Base-by-base conservation (phyloP, 1,140 invertebrate species). In the Trichoplusia ni region DNA sequence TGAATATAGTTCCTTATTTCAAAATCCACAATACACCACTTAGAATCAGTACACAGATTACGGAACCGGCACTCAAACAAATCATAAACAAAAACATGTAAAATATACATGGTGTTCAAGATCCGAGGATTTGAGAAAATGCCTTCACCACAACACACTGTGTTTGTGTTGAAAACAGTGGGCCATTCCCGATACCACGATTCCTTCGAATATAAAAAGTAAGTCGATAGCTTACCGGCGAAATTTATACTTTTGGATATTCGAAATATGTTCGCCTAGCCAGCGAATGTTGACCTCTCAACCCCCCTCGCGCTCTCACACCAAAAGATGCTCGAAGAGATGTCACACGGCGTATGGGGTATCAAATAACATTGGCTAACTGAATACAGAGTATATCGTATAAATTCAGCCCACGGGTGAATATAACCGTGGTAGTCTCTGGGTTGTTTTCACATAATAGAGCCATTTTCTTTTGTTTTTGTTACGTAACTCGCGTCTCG, bases 191-290 rank as follows among this genome's bases (percentile, higher is more conserved):
- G 33, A 68, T 75, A 81, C 77, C 75, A 73, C 83, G 85, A 84
- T 86, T 84, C 80, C 71, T 62, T 63, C 69, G 86, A 85, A 86
- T 90, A 90, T 90, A 90, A 90, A 89, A 89, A 89, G 81, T 89
- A 90, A 90, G 86, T 88, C 87, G 83, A 90, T 90, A 90, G 86
- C 87, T 90, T 89, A 89, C 84, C 78, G 77, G 66, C 61, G 68
- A 77, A 90, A 90, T 90, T 90, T 90, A 90, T 90, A 87, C 84
- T 86, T 87, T 86, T 85, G 79, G 83, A 87, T 90, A 90, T 86
- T 82, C 85, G 76, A 87, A 90, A 90, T 88, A 89, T 88, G 87
- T 78, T 78, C 71, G 56, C 19, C 38, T 40, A 14, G 54, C 84
- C 77, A 75, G 1, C 25, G 0, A 61, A 67, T 44, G 8, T 9